Evolutionary conservation across 2,888 invertebrate genomes (phyloP).

Genomic region (Andrena marginata): DNA sequence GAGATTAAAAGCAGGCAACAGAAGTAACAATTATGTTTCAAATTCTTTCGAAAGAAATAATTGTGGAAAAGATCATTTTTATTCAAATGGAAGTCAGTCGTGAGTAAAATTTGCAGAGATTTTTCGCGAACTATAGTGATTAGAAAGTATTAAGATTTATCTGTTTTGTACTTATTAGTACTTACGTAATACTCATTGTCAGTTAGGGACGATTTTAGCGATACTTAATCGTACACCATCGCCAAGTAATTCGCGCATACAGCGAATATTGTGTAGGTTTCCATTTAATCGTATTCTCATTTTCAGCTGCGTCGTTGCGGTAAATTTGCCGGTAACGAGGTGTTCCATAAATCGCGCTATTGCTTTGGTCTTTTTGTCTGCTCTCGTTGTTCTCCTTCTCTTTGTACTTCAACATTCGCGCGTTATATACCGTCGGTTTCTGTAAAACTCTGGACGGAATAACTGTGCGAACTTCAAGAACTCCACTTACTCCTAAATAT

Average conservation of each 20-base stretch:
- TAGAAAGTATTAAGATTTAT: no score
- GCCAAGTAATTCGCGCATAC: background rate
- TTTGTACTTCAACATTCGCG: slow-evolving; percentile 17
- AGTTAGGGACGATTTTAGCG: background rate
- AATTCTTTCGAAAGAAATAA: no score
- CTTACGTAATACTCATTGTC: no score
- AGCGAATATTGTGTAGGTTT: slow-evolving; percentile 26
- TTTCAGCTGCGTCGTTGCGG: slow-evolving; percentile 47
- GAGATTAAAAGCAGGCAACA: no score
- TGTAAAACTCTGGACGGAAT: background rate
- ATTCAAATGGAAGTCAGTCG: no score
- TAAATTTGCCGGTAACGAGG: slow-evolving; percentile 50
- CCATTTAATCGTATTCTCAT: slow-evolving; percentile 39
- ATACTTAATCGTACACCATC: background rate
- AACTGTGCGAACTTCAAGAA: no score
- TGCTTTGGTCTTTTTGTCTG: slow-evolving; percentile 24
- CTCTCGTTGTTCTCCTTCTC: slow-evolving; percentile 9
- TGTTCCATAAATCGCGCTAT: slow-evolving; percentile 44
- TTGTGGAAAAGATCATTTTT: no score
- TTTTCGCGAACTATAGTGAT: no score
- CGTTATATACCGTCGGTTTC: background rate
- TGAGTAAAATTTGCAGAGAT: no score
- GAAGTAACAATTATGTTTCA: no score
- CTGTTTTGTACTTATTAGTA: no score
- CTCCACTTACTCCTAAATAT: no score